Percentiles rank a stretch among this genome's conserved stretches.
Evolutionary conservation across 2,113 vertebrate species (phyloP).

Genomic region (Condylura cristata): DNA sequence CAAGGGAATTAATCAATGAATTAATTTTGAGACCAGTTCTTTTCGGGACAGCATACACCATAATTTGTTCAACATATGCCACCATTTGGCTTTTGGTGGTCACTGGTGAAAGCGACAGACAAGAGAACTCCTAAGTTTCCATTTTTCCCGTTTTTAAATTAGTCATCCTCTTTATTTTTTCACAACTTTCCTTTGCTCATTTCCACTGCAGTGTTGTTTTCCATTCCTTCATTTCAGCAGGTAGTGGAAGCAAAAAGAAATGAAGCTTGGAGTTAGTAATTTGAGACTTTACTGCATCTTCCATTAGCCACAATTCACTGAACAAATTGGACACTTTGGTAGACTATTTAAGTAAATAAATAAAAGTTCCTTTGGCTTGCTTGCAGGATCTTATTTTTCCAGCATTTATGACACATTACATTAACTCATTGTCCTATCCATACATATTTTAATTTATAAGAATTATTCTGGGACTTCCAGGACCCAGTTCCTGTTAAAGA

Average conservation of each 20-base stretch:
- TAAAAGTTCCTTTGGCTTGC: constrained; percentile 48
- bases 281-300: constrained; percentile 56
- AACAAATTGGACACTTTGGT: constrained; percentile 61
- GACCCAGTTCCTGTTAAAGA: neutral
- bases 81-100: neutral
- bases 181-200: neutral
- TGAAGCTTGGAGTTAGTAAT: constrained; percentile 61
- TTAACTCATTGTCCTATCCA: neutral
- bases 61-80: neutral
- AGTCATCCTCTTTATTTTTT: neutral
- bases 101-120: neutral
- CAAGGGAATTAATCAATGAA: neutral
- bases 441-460: constrained; percentile 41
- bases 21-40: neutral
- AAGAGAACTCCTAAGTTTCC: neutral
- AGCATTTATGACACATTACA: constrained; percentile 14
- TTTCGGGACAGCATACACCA: neutral
- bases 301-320: constrained; percentile 70
- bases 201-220: constrained; percentile 13
- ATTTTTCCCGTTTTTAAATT: neutral
- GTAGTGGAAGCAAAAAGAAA: constrained; percentile 62
- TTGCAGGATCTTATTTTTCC: neutral
- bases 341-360: constrained; percentile 64
- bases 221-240: constrained; percentile 32
- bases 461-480: neutral